Percentiles rank a stretch among this genome's conserved stretches.
Evolutionary conservation across 2,113 vertebrate genomes (phyloP).

Genomic region (Cyphomyrus discorhynchus): DNA sequence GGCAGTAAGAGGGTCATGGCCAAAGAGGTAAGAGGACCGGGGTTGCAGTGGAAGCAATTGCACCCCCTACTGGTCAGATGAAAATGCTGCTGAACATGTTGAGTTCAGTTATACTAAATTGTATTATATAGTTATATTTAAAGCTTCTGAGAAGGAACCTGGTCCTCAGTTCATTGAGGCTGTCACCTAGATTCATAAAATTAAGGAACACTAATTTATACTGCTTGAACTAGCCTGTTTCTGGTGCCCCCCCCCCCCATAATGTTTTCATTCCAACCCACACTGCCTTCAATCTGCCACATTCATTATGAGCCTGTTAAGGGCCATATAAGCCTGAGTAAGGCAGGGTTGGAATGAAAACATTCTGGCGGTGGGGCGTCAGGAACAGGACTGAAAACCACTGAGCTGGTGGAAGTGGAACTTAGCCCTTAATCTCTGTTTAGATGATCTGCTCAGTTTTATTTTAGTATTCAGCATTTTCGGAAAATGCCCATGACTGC

Average conservation of each 20-base stretch:
- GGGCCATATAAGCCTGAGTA: neutral
- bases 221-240: neutral
- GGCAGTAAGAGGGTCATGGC: constrained; percentile 70
- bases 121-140: neutral
- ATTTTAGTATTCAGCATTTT: neutral
- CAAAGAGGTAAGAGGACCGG: constrained; percentile 56
- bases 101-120: neutral
- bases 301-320: neutral
- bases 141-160: neutral
- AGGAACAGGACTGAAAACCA: neutral
- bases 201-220: neutral
- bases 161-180: neutral
- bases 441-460: neutral
- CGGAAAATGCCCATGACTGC: neutral
- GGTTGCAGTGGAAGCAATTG: neutral
- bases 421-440: neutral
- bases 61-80: neutral
- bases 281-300: too few relatives aligned
- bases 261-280: too few relatives aligned
- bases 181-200: neutral
- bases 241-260: too few relatives aligned
- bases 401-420: neutral
- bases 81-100: neutral
- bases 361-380: neutral
- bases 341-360: neutral